Percentiles rank a stretch among this genome's conserved stretches.
Evolutionary conservation across 1,140 invertebrate species (phyloP).

Genomic region (Drosophila quadrilineata): DNA sequence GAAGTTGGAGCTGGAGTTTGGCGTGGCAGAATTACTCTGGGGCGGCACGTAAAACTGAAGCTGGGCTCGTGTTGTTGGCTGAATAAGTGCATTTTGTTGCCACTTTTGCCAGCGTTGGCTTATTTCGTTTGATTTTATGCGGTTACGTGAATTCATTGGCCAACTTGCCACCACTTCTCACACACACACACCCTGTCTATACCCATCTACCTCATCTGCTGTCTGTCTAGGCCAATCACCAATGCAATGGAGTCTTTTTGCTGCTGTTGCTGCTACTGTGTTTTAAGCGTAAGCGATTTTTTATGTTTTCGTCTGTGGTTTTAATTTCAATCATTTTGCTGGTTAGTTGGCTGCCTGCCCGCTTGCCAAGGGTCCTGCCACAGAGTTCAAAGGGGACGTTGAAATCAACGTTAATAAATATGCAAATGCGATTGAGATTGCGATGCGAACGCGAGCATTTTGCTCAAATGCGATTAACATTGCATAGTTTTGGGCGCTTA

Average conservation of each 20-base stretch:
- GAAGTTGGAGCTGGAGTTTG: not conserved
- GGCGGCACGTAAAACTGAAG: conserved; percentile 40
- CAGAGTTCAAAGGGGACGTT: conserved; percentile 6
- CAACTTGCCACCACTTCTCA: conserved; percentile 13
- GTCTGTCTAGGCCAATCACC: too few relatives aligned
- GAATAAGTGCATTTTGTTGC: conserved; percentile 77
- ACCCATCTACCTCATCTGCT: too few relatives aligned
- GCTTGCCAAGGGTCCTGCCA: not conserved
- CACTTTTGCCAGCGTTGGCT: conserved; percentile 70
- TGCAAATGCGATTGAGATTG: conserved; percentile 57
- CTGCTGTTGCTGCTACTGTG: too few relatives aligned
- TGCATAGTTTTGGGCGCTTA: conserved; percentile 35
- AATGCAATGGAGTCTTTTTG: too few relatives aligned
- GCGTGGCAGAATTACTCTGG: conserved; percentile 11
- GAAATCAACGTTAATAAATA: conserved; percentile 75
- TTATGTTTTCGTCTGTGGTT: conserved; percentile 73
- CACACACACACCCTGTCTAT: too few relatives aligned
- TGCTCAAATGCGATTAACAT: conserved; percentile 59
- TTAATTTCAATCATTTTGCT: conserved; percentile 75
- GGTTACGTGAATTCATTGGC: conserved; percentile 76
- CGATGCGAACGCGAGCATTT: conserved; percentile 19
- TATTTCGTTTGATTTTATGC: conserved; percentile 80
- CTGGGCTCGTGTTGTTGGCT: conserved; percentile 17
- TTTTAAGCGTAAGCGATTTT: conserved; percentile 77
- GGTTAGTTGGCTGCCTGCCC: conserved; percentile 37